Conservation (phyloP, 2,888 invertebrate species). For the Drosophila percnosoma region DNA sequence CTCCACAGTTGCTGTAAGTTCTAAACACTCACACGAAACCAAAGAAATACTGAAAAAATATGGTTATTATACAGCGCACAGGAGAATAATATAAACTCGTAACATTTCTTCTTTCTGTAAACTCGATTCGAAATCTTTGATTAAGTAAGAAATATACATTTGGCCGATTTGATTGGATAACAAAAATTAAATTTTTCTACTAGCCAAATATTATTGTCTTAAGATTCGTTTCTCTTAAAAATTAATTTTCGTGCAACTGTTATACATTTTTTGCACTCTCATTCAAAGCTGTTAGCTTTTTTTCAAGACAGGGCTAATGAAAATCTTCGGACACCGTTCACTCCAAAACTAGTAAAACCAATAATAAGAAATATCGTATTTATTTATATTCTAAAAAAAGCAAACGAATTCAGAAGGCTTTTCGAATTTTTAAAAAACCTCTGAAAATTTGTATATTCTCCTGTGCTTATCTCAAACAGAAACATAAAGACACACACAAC, state of each 20-base stretch:
- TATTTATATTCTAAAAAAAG: neutral
- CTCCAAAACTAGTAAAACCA: neutral
- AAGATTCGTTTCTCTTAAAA: neutral
- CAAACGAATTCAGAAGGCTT: neutral
- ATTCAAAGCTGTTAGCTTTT: neutral
- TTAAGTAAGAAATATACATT: neutral
- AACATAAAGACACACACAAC: slow-evolving; percentile 43
- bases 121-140: neutral
- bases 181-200: neutral
- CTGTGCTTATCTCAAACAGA: slow-evolving; percentile 24
- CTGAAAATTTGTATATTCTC: slow-evolving; percentile 6
- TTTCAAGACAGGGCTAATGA: neutral
- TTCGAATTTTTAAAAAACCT: neutral
- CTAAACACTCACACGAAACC: slow-evolving; percentile 41
- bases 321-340: neutral
- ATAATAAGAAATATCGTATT: neutral
- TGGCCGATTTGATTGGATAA: neutral
- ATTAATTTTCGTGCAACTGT: neutral
- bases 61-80: slow-evolving; percentile 4
- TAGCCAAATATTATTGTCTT: neutral
- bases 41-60: slow-evolving; percentile 17
- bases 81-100: neutral
- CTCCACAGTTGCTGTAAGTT: slow-evolving; percentile 99
- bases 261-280: neutral
- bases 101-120: neutral